These are phyloP conservation scores for Benitochromis conjunctus DNA, from an alignment of 2,113 vertebrate species.

Conservation along the genomic window DNA sequence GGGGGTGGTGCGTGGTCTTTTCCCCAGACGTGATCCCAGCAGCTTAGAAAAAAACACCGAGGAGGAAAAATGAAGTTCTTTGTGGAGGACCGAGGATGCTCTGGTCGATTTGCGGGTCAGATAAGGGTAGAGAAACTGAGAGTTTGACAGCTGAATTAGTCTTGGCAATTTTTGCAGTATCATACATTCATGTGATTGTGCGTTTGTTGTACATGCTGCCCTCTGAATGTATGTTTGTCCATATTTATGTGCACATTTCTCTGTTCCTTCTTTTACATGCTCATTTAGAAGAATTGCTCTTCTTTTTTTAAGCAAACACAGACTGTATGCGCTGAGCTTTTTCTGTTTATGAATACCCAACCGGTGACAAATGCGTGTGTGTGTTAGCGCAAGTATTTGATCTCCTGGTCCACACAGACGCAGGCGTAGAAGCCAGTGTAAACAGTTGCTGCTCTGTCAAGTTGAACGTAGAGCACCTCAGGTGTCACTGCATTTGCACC, in stretches of 20 bases:
- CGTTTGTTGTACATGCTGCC: neutral
- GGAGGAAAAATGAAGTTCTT: constrained; percentile 27
- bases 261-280: neutral
- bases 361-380: neutral
- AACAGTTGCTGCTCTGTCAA: neutral
- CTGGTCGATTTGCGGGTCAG: constrained; percentile 36
- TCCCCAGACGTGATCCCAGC: neutral
- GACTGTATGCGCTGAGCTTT: neutral
- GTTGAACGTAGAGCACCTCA: neutral
- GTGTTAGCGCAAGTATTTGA: neutral
- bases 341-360: neutral
- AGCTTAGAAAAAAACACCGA: neutral
- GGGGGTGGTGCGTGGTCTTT: neutral
- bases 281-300: neutral
- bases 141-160: constrained; percentile 27
- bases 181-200: neutral
- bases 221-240: neutral
- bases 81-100: constrained; percentile 15
- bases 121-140: constrained; percentile 1
- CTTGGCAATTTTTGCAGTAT: neutral
- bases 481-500: neutral
- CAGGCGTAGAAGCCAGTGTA: neutral
- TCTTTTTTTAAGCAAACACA: neutral
- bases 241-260: neutral
- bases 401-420: neutral